Evolutionary conservation across 2,888 invertebrate species (phyloP).

Genomic region (Melanostoma mellinum): DNA sequence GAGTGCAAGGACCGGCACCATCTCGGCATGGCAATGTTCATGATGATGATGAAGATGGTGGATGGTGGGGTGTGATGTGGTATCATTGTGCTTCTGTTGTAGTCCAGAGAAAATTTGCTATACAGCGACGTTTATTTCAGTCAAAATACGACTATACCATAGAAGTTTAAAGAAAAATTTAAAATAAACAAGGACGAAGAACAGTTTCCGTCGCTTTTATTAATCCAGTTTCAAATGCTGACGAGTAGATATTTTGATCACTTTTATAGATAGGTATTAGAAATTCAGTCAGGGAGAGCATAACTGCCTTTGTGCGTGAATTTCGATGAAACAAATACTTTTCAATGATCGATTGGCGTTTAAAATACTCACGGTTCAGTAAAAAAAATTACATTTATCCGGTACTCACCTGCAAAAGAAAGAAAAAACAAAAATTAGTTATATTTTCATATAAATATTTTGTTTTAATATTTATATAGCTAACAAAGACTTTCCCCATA

Average conservation of each 20-base stretch:
- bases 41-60: conserved; percentile 24
- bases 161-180: conserved; percentile 41
- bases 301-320: too few species aligned
- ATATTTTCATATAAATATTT: not conserved
- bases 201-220: conserved; percentile 37
- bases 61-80: conserved; percentile 16
- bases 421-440: conserved; percentile 5
- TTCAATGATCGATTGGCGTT: too few species aligned
- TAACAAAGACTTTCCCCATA: not conserved
- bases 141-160: conserved; percentile 56
- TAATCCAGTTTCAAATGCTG: too few species aligned
- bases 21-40: conserved; percentile 41
- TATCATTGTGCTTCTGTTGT: not conserved
- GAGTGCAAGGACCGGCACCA: conserved; percentile 68
- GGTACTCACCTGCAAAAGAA: conserved; percentile 44
- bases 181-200: conserved; percentile 36
- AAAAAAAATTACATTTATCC: not conserved
- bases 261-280: too few species aligned
- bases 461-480: not conserved
- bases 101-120: conserved; percentile 26
- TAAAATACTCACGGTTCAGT: too few species aligned
- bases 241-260: too few species aligned
- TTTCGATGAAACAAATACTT: too few species aligned
- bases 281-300: too few species aligned
- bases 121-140: conserved; percentile 48